phyloP scores from a whole-genome alignment of 2,113 vertebrate species.

The Scomber scombrus region DNA sequence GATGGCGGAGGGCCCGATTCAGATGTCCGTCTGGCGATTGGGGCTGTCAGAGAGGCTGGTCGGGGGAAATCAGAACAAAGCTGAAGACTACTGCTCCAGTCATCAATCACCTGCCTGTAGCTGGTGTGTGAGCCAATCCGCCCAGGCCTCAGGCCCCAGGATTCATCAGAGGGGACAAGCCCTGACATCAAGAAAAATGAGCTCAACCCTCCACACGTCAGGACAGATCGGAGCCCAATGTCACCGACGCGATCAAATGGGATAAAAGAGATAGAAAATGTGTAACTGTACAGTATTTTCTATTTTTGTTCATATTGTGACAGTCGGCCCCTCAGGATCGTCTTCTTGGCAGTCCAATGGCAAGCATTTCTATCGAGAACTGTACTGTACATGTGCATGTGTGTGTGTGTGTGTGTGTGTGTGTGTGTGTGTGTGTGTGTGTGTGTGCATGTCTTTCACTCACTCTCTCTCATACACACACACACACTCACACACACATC shows the following conservation, averaged over 20 bases:
- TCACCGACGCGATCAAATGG: conserved; percentile 59
- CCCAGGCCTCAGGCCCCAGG: conserved; percentile 67
- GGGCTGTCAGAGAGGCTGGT: conserved; percentile 69
- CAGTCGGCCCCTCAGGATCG: conserved; percentile 32
- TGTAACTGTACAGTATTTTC: conserved; percentile 29
- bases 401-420: conserved; percentile 18
- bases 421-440: not conserved
- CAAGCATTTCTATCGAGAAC: not conserved
- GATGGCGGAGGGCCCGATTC: conserved; percentile 56
- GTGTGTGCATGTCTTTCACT: conserved; percentile 32
- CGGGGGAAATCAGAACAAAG: conserved; percentile 75
- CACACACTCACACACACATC: conserved; percentile 61
- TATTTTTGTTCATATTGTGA: conserved; percentile 56
- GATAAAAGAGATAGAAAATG: conserved; percentile 47
- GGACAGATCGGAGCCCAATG: conserved; percentile 68
- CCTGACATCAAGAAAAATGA: conserved; percentile 84
- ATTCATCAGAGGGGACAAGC: conserved; percentile 78
- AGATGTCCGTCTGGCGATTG: conserved; percentile 58
- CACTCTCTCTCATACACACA: conserved; percentile 5
- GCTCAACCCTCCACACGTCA: conserved; percentile 63
- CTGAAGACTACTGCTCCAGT: conserved; percentile 65
- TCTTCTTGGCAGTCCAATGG: conserved; percentile 4
- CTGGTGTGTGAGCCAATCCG: conserved; percentile 53
- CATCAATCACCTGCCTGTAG: conserved; percentile 82
- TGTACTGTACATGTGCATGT: not conserved